Percentiles rank a stretch among this genome's conserved stretches.
Evolutionary conservation across 2,888 invertebrate genomes (phyloP).

Genomic region (Blomia tropicalis): DNA sequence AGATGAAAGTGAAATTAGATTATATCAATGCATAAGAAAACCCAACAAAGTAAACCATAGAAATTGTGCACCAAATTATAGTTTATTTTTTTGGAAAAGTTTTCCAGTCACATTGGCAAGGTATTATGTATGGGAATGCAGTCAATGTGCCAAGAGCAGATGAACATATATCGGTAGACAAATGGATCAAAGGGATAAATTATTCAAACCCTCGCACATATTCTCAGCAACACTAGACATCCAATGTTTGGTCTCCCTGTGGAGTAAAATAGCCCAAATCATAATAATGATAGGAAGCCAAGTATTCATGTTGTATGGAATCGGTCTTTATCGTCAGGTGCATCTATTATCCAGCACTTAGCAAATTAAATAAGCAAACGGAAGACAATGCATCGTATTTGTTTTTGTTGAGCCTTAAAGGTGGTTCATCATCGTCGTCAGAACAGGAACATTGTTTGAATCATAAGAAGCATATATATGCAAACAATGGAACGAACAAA

Average conservation of each 20-base stretch:
- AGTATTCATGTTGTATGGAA: not conserved
- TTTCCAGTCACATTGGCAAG: no score
- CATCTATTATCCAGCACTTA: not conserved
- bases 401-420: no score
- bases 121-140: not conserved
- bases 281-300: not conserved
- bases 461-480: no score
- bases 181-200: slow-evolving; percentile 10
- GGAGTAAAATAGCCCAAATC: no score
- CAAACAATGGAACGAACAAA: no score
- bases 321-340: not conserved
- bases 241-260: not conserved
- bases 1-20: slow-evolving; percentile 15
- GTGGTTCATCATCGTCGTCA: no score
- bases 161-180: not conserved
- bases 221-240: not conserved
- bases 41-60: not conserved
- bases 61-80: not conserved
- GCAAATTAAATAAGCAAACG: not conserved
- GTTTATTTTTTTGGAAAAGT: no score
- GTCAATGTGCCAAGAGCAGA: not conserved
- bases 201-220: not conserved
- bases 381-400: no score
- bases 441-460: no score
- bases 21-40: not conserved